Base-by-base conservation (phyloP, 2,888 invertebrate species). In the Cloeon dipterum region DNA sequence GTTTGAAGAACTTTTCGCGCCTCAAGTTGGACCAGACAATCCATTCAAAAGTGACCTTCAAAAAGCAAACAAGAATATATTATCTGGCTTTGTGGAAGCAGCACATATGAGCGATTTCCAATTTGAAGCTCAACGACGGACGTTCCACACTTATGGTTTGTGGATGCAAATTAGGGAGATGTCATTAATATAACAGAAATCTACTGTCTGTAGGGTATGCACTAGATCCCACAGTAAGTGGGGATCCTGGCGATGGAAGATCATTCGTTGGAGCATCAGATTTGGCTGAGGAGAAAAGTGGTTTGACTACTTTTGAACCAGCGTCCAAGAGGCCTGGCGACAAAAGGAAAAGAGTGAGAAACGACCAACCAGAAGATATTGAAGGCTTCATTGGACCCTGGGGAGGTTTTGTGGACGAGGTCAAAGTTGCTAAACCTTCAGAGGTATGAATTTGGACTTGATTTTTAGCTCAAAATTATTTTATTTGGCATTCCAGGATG, bases 341-440 rank as follows among this genome's bases (percentile, higher is more conserved):
- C 49, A 77, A 73, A 46, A 66, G 85, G 49, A 93, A 89, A 57
- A 64, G 89, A 42, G 70, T 72, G 38, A 77, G 74, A 54, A 98
- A 98, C 59, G 75, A 79, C 49, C 73, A 91, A 49, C 78, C 98
- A 0, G 65, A 72, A 14, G 96, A 99, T 58, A 66, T 98, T 17
- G 86, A 79, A 29, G 94, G 94, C 1, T 99, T 93, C 53, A 62
- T 91, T 1, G 98, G 96, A 0, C 98, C 98, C 0, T 99, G 98
- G 98, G 96, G 89, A 39, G 82, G 82, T 37, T 99, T 69, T 57
- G 70, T 74, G 7, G 89, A 91, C 51, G 96, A 99, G 57, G 66
- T 75, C 49, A 73, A 79, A 38, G 66, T 89, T 1, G 73, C 86
- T 50, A 82, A 79, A 53, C 98, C 98, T 1, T 74, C 77, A 39